Evolutionary conservation across 2,888 invertebrate genomes (phyloP).

Genomic region (Hydrotaea cyrtoneurina): DNA sequence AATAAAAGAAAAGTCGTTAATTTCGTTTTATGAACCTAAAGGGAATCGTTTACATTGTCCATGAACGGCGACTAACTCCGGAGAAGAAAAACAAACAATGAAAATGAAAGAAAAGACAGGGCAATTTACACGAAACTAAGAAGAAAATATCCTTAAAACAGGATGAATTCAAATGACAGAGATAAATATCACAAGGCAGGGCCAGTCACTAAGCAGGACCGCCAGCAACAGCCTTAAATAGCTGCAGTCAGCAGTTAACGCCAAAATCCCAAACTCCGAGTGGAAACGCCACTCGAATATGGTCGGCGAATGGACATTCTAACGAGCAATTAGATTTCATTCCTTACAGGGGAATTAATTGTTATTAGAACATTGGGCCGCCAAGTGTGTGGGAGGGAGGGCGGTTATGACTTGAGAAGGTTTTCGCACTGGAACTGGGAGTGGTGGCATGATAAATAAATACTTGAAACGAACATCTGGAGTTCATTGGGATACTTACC

Average conservation of each 20-base stretch:
- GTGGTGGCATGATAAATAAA: not conserved
- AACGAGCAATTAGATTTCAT: slow-evolving; percentile 80
- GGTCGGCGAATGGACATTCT: slow-evolving; percentile 68
- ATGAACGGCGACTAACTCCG: slow-evolving; percentile 67
- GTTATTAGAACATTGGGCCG: slow-evolving; percentile 68
- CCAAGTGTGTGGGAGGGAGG: not conserved
- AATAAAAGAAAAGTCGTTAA: slow-evolving; percentile 78
- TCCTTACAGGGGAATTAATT: slow-evolving; percentile 79
- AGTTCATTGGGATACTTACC: slow-evolving; percentile 48
- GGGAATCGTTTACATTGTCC: slow-evolving; percentile 79
- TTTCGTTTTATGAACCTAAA: slow-evolving; percentile 82
- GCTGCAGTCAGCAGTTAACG: slow-evolving; percentile 80
- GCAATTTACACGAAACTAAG: slow-evolving; percentile 67
- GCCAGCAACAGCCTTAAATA: slow-evolving; percentile 71
- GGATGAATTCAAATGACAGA: slow-evolving; percentile 70
- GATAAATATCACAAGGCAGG: slow-evolving; percentile 60
- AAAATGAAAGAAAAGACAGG: slow-evolving; percentile 38
- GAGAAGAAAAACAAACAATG: slow-evolving; percentile 53
- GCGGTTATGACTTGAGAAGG: no score
- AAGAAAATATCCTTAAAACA: slow-evolving; percentile 68
- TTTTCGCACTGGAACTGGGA: not conserved
- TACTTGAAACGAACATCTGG: slow-evolving; percentile 58
- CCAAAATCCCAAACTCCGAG: slow-evolving; percentile 22
- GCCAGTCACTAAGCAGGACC: slow-evolving; percentile 47
- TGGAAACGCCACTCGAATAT: slow-evolving; percentile 33